Percentiles rank a stretch among this genome's conserved stretches.
These are phyloP conservation scores for Paradoxurus hermaphroditus DNA, from an alignment of 2,113 vertebrate genomes.

Conservation along the genomic window DNA sequence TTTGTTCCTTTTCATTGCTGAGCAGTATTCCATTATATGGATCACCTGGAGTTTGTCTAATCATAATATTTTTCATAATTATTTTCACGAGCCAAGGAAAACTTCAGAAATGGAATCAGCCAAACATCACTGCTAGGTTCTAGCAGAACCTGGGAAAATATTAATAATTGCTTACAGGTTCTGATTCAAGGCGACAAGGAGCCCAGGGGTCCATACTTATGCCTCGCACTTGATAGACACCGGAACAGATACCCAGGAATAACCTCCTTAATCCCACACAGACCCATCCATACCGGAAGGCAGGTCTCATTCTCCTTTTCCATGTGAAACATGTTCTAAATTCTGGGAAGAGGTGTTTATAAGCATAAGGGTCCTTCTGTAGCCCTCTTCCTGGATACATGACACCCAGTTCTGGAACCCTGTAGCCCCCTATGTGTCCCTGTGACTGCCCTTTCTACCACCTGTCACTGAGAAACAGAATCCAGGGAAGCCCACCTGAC, in stretches of 20 bases:
- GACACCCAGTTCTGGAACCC: fast-evolving
- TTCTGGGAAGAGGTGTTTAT: background rate
- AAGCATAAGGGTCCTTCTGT: too few species aligned
- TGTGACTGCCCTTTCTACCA: background rate
- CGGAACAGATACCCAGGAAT: background rate
- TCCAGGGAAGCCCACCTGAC: background rate
- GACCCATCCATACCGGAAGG: background rate
- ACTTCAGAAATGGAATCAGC: background rate
- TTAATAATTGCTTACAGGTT: background rate
- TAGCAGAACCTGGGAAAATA: background rate
- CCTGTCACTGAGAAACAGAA: background rate
- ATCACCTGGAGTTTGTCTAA: background rate
- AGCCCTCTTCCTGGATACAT: background rate
- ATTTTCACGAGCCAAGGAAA: background rate
- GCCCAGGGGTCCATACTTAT: background rate
- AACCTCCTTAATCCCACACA: background rate
- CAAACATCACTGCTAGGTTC: background rate
- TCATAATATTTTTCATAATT: background rate
- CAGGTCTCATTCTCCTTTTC: background rate
- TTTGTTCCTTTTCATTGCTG: background rate
- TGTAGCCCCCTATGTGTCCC: background rate
- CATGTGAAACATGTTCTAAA: background rate
- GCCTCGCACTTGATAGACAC: background rate
- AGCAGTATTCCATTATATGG: background rate
- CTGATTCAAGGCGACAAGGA: background rate